These are phyloP conservation scores for Hemicordylus capensis DNA, from an alignment of 2,113 vertebrate species.

Conservation along the genomic window DNA sequence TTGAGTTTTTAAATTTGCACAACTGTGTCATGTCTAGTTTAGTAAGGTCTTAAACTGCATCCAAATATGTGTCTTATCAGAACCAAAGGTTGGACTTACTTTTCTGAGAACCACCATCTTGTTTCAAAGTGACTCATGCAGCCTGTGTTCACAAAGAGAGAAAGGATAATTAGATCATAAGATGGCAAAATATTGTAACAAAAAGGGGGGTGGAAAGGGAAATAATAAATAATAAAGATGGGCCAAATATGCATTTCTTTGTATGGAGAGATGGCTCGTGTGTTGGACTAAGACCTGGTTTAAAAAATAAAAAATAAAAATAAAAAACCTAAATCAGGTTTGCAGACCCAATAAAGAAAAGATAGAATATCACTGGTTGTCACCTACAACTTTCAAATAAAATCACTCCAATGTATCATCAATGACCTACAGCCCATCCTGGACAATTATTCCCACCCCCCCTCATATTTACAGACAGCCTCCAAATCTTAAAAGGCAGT, in stretches of 20 bases:
- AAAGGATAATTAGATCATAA: conserved; percentile 35
- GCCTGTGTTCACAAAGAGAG: conserved; percentile 49
- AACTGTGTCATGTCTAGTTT: not conserved
- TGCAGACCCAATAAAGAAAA: no score
- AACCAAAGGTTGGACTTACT: conserved; percentile 54
- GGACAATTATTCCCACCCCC: no score
- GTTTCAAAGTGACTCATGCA: conserved; percentile 50
- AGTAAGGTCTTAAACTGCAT: not conserved
- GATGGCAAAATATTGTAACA: conserved; percentile 2
- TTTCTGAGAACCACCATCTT: conserved; percentile 70
- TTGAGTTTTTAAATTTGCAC: no score
- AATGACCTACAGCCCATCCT: no score
- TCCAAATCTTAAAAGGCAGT: no score
- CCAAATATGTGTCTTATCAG: conserved; percentile 1
- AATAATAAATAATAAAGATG: not conserved
- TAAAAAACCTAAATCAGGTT: not conserved
- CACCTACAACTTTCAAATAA: no score
- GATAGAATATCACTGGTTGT: no score
- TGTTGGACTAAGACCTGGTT: not conserved
- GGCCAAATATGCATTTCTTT: not conserved
- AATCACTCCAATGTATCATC: no score
- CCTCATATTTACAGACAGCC: no score
- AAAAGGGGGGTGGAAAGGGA: not conserved
- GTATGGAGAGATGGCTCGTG: not conserved
- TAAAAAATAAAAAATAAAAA: no score